Percentiles rank a stretch among this genome's conserved stretches.
Evolutionary conservation across 2,797 vertebrate species (phyloP).

Genomic region (Apogon hyalosoma): DNA sequence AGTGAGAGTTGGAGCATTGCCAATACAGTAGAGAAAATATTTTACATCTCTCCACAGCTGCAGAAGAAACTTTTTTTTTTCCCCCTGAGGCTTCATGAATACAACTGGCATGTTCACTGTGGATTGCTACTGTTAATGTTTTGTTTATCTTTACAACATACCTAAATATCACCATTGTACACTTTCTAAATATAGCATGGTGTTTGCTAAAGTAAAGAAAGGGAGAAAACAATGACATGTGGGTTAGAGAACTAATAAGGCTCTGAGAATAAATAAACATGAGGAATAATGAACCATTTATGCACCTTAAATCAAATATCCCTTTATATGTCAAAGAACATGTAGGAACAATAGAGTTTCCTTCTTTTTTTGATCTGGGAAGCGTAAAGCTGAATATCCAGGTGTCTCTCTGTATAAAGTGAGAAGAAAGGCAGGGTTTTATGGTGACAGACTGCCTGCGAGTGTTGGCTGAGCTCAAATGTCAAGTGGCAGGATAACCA

Average conservation of each 20-base stretch:
- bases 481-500: slow-evolving; percentile 69
- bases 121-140: too few relatives aligned
- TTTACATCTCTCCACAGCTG: slow-evolving; percentile 70
- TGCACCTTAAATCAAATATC: too few relatives aligned
- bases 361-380: neutral
- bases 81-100: neutral
- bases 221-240: too few relatives aligned
- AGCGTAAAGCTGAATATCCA: neutral
- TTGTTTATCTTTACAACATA: too few relatives aligned
- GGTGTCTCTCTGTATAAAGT: slow-evolving; percentile 1
- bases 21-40: slow-evolving; percentile 79
- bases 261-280: too few relatives aligned
- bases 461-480: slow-evolving; percentile 68
- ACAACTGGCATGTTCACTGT: neutral
- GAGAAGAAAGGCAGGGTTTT: slow-evolving; percentile 21
- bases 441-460: slow-evolving; percentile 51
- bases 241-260: too few relatives aligned
- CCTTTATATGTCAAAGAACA: too few relatives aligned
- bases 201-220: too few relatives aligned
- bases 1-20: slow-evolving; percentile 73
- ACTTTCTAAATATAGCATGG: too few relatives aligned
- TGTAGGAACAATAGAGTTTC: neutral
- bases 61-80: slow-evolving; percentile 31
- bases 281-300: too few relatives aligned
- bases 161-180: too few relatives aligned